Percentiles rank a stretch among this genome's conserved stretches.
These are phyloP conservation scores for Cecidostiba fungosa DNA, from an alignment of 2,888 invertebrate species.

Conservation along the genomic window DNA sequence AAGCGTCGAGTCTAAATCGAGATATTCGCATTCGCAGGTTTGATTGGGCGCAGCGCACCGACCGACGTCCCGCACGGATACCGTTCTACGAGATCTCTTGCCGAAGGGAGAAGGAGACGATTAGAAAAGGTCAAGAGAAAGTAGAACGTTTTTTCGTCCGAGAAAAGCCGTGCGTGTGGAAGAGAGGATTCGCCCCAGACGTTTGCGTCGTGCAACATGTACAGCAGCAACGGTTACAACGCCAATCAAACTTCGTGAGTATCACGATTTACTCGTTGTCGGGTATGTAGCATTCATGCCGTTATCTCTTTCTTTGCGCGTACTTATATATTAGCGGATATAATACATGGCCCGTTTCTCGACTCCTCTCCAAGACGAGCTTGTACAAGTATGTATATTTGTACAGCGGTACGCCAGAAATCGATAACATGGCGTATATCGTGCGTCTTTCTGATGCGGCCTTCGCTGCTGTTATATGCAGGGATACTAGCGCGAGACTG, in stretches of 20 bases:
- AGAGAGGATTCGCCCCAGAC: constrained; percentile 17
- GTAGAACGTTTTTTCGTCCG: constrained; percentile 49
- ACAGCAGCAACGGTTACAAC: constrained; percentile 74
- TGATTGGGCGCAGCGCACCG: constrained; percentile 69
- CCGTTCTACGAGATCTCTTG: constrained; percentile 43
- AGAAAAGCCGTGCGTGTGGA: constrained; percentile 53
- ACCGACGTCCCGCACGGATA: constrained; percentile 65
- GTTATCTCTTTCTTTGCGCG: not conserved
- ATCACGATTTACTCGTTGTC: constrained; percentile 13
- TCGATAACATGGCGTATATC: constrained; percentile 58
- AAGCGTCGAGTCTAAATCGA: not conserved
- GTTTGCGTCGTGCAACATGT: constrained; percentile 71
- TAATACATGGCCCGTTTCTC: not conserved
- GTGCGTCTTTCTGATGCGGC: constrained; percentile 1
- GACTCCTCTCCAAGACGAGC: not conserved
- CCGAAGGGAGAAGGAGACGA: constrained; percentile 27
- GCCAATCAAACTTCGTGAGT: constrained; percentile 77
- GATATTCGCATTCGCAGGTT: constrained; percentile 69
- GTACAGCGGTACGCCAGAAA: not conserved
- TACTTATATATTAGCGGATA: too few relatives aligned
- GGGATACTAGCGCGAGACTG: not conserved
- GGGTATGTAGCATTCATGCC: constrained; percentile 7
- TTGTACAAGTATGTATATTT: not conserved
- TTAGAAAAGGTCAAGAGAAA: constrained; percentile 58
- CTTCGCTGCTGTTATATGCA: constrained; percentile 13